Evolutionary conservation across 1,140 invertebrate genomes (phyloP), one percentile per base, ranked within the genome.

Genomic region (Drosophila elegans): DNA sequence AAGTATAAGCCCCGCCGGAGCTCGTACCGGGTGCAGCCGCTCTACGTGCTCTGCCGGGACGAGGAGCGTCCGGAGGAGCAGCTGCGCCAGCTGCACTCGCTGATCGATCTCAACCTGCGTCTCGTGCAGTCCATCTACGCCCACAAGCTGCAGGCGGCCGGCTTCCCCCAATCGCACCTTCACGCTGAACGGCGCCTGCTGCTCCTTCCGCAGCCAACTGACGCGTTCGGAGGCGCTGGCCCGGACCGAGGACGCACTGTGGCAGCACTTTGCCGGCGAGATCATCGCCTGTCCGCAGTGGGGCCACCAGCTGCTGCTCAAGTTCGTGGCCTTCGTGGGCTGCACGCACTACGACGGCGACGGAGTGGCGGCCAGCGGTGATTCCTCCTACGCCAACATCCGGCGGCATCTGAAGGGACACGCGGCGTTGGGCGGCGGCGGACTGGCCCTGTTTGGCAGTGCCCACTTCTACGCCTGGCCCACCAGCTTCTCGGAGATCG

Each of bases 381-480:
- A 94, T 44, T 94, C 94, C 76, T 95, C 95, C 11, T 96, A 97
- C 89, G 95, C 95, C 54, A 95, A 97, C 79, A 95, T 96, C 34
- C 92, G 97, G 25, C 94, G 94, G 5, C 93, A 96, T 53, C 96
- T 96, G 4, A 95, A 97, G 93, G 97, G 95, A 2, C 96, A 98
- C 93, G 96, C 96, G 36, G 97, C 98, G 3, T 93, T 98, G 51
- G 98, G 97, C 52, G 96, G 96, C 52, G 98, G 97, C 12, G 97
- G 97, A 4, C 93, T 99, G 42, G 98, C 98, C 3, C 93, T 99
- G 4, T 97, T 98, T 91, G 97, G 98, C 3, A 97, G 96, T 1
- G 97, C 96, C 4, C 98, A 97, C 91, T 94, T 99, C 39, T 97
- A 98, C 91, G 96, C 97, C 1, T 99, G 98, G 98, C 97, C 98